Evolutionary conservation across 2,797 vertebrate genomes (phyloP).

Genomic region (Acanthiza pusilla): DNA sequence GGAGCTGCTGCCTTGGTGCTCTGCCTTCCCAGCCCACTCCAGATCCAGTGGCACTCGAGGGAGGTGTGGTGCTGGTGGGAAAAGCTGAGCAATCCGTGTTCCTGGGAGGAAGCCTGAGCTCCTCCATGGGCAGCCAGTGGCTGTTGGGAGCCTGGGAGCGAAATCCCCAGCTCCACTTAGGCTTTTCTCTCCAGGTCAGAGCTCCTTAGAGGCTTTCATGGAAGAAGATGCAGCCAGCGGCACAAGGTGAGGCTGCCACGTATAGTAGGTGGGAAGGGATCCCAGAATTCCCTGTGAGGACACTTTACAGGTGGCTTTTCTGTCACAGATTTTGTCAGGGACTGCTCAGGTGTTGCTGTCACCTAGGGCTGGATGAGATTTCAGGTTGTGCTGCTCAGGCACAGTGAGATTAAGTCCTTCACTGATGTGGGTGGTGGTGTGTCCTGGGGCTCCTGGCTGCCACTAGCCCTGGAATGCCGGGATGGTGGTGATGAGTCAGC

Average conservation of each 20-base stretch:
- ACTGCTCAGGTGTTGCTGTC: neutral
- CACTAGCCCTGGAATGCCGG: fast-evolving
- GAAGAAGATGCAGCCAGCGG: constrained; percentile 59
- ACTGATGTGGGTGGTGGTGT: fast-evolving
- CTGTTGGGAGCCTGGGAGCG: neutral
- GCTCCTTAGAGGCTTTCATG: constrained; percentile 69
- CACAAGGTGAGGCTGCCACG: constrained; percentile 42
- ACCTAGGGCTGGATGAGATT: neutral
- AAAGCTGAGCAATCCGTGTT: neutral
- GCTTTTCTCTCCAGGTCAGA: constrained; percentile 64
- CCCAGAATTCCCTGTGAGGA: neutral
- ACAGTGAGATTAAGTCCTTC: no score
- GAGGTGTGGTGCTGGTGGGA: neutral
- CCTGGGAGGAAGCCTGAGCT: neutral
- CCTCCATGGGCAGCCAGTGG: neutral
- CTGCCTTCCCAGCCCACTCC: constrained; percentile 2
- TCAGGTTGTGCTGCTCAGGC: neutral
- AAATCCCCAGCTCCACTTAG: neutral
- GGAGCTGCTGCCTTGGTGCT: neutral
- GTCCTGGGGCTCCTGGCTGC: neutral
- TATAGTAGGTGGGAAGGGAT: neutral
- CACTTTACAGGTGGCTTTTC: fast-evolving
- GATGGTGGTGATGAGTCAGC: neutral
- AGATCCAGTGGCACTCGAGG: neutral
- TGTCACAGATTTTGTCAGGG: neutral